phyloP scores from a whole-genome alignment of 1,140 invertebrate species.

The Microplitis demolitor region DNA sequence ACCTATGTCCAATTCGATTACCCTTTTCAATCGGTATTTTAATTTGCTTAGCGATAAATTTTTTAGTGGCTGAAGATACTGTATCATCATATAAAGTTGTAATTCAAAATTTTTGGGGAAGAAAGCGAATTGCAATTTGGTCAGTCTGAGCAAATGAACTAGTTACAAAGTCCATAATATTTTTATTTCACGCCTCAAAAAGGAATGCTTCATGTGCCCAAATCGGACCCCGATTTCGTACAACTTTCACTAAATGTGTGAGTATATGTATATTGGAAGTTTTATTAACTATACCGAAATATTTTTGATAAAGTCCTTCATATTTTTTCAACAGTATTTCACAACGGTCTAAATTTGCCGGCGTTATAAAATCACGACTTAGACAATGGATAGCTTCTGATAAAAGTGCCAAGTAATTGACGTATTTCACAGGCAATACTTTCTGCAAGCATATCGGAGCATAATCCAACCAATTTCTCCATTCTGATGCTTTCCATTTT shows the following conservation, averaged over 20 bases:
- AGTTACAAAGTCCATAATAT: background rate
- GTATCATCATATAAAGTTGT: too few relatives aligned
- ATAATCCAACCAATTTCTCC: background rate
- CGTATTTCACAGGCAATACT: background rate
- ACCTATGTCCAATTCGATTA: background rate
- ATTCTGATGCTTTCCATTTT: background rate
- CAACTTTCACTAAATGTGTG: background rate
- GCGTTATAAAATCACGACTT: too few relatives aligned
- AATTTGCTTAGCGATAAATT: background rate
- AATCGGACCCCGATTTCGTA: background rate
- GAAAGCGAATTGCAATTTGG: background rate
- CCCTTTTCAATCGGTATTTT: background rate
- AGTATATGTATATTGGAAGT: background rate
- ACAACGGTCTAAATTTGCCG: background rate
- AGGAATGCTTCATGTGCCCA: background rate
- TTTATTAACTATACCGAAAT: background rate
- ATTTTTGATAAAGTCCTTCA: background rate
- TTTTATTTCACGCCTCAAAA: background rate
- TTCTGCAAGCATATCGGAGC: background rate
- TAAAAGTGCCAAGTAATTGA: background rate
- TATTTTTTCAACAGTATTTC: background rate
- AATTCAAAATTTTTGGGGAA: too few relatives aligned
- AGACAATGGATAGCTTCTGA: background rate
- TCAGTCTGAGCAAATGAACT: background rate
- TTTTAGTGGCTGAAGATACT: too few relatives aligned